These are phyloP conservation scores for Carpatolechia fugitivella DNA, from an alignment of 2,888 invertebrate genomes.

Conservation along the genomic window DNA sequence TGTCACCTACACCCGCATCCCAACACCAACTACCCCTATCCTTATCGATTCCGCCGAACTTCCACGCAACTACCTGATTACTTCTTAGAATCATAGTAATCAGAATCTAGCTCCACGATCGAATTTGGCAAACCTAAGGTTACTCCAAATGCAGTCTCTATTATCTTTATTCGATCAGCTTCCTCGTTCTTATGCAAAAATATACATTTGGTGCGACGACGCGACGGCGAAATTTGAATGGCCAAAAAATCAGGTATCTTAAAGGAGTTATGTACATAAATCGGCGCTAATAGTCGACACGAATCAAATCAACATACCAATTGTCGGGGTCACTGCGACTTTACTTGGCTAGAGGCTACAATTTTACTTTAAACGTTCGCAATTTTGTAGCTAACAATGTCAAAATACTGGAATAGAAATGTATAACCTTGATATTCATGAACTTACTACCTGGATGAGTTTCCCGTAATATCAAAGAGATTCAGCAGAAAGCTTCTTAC, in stretches of 20 bases:
- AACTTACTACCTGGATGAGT: no score
- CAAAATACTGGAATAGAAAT: no score
- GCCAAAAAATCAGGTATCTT: constrained; percentile 39
- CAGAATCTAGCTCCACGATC: neutral
- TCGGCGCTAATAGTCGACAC: constrained; percentile 21
- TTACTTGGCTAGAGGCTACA: neutral
- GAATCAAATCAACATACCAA: constrained; percentile 25
- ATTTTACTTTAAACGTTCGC: no score
- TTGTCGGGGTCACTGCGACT: constrained; percentile 27
- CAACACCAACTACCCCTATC: constrained; percentile 8
- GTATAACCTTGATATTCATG: no score
- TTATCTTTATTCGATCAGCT: neutral
- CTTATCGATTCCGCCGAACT: constrained; percentile 10
- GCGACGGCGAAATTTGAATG: constrained; percentile 45
- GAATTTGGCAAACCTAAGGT: constrained; percentile 29
- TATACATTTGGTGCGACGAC: constrained; percentile 42
- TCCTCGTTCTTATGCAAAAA: constrained; percentile 38
- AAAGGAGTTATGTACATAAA: constrained; percentile 20
- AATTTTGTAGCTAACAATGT: no score
- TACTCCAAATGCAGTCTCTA: constrained; percentile 41
- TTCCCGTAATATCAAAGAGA: no score
- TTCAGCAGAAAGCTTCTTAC: no score
- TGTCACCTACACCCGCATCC: constrained; percentile 21
- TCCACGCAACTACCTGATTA: neutral
- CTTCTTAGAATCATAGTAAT: no score